Percentiles rank a stretch among this genome's conserved stretches.
Conservation (phyloP, 2,113 vertebrate species). For the Sigmodon hispidus region DNA sequence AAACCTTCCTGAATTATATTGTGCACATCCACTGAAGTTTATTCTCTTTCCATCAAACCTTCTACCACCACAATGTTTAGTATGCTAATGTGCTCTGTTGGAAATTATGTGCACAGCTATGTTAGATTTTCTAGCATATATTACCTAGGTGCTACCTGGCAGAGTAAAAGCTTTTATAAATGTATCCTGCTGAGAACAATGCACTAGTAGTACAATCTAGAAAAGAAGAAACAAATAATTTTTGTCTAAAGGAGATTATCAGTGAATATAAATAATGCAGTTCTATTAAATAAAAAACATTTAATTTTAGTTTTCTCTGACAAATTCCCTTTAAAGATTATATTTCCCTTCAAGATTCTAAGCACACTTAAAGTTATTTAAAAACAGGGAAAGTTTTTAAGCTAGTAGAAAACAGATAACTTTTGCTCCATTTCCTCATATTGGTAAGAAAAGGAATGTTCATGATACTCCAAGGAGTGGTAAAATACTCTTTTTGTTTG, state of each 20-base stretch:
- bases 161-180: neutral
- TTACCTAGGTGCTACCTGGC: neutral
- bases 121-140: neutral
- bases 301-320: neutral
- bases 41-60: neutral
- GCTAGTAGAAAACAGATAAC: neutral
- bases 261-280: neutral
- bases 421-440: neutral
- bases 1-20: neutral
- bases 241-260: neutral
- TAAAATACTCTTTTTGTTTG: neutral
- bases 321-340: neutral
- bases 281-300: neutral
- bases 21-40: neutral
- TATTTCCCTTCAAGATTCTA: neutral
- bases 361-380: neutral
- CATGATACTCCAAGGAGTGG: neutral
- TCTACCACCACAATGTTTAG: neutral
- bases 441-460: neutral
- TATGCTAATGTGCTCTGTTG: neutral
- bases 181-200: neutral
- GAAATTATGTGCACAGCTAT: neutral
- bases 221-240: neutral
- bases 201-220: neutral
- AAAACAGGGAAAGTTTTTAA: neutral